A percentile compares a stretch with the other conserved stretches of the same genome.
phyloP scores from a whole-genome alignment of 2,888 invertebrate genomes.

The Metalampra italica region DNA sequence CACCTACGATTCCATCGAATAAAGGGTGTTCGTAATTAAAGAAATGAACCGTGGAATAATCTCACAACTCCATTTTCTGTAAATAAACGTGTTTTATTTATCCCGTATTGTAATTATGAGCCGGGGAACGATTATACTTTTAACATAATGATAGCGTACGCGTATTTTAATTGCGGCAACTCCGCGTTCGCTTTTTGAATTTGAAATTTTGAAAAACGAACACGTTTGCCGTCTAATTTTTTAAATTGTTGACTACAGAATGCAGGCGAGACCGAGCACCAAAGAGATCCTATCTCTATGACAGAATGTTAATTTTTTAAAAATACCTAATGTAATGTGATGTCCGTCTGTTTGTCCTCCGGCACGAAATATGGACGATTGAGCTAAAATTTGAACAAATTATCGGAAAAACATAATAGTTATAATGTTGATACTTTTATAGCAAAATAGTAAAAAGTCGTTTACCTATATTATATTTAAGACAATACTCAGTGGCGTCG shows the following conservation, averaged over 20 bases:
- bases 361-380: no score
- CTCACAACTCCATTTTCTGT: slow-evolving; percentile 37
- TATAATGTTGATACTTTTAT: no score
- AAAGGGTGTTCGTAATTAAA: slow-evolving; percentile 35
- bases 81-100: slow-evolving; percentile 30
- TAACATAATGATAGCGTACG: slow-evolving; percentile 51
- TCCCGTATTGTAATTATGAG: slow-evolving; percentile 41
- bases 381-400: no score
- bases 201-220: slow-evolving; percentile 22
- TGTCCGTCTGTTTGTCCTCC: no score
- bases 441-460: no score
- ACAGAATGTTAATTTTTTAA: no score
- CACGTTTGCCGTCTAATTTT: slow-evolving; percentile 1
- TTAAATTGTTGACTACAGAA: slow-evolving; percentile 2
- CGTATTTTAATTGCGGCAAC: slow-evolving; percentile 50
- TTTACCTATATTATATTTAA: no score
- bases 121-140: slow-evolving; percentile 39
- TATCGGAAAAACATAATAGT: no score
- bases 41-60: slow-evolving; percentile 20
- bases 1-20: slow-evolving; percentile 31
- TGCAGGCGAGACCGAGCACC: no score
- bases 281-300: no score
- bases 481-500: no score
- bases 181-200: slow-evolving; percentile 23
- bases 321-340: no score